Evolutionary conservation across 2,888 invertebrate species (phyloP).

Genomic region (Meghimatium bilineatum): DNA sequence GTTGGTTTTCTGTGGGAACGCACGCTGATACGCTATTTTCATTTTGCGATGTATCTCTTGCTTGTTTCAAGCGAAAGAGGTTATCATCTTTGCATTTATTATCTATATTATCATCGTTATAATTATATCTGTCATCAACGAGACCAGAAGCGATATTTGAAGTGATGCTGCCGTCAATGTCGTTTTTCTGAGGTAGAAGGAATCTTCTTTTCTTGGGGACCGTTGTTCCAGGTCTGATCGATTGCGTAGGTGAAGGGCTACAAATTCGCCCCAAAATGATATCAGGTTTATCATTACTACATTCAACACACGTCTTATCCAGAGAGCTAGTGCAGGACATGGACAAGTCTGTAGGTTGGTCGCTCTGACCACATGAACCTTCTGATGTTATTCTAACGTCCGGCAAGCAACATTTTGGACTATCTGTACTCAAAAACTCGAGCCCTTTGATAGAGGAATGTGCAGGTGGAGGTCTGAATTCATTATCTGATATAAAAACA

Average conservation of each 20-base stretch:
- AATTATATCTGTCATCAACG: background rate
- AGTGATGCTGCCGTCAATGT: background rate
- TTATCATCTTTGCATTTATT: background rate
- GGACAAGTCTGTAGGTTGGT: conserved; percentile 40
- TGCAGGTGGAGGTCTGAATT: conserved; percentile 16
- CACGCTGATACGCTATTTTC: background rate
- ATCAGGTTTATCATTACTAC: conserved; percentile 9
- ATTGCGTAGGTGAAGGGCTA: background rate
- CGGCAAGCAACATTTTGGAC: background rate
- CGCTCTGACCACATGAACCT: background rate
- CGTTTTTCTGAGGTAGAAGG: background rate
- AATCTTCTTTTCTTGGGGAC: conserved; percentile 34
- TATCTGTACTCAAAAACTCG: conserved; percentile 6
- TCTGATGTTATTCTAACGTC: background rate
- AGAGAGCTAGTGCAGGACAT: conserved; percentile 23
- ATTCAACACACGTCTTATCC: conserved; percentile 1
- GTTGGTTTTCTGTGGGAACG: conserved; percentile 4
- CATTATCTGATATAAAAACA: conserved; percentile 1
- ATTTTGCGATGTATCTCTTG: background rate
- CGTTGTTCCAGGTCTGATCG: background rate
- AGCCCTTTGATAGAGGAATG: background rate
- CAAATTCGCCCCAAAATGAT: background rate
- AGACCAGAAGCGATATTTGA: background rate
- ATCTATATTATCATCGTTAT: background rate
- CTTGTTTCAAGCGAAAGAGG: too few species aligned